Percentiles rank a stretch among this genome's conserved stretches.
Conservation (phyloP, 1,140 invertebrate species). For the Rhopalosiphum padi region DNA sequence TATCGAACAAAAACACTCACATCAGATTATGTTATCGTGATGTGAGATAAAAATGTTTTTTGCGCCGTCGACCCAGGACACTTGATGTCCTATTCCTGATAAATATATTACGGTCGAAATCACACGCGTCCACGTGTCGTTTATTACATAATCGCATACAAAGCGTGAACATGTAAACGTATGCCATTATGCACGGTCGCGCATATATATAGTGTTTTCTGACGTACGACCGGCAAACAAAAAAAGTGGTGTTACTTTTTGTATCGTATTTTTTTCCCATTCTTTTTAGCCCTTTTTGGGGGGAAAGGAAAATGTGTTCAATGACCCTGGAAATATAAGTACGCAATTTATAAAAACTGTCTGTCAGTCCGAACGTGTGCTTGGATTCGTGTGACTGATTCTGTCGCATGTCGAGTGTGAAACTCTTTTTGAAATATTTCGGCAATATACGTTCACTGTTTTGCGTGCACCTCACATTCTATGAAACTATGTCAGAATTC, state of each 20-base stretch:
- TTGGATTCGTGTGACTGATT: neutral
- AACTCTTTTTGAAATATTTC: neutral
- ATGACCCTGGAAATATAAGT: neutral
- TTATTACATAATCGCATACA: neutral
- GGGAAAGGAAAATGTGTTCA: too few species aligned
- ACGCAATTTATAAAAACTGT: neutral
- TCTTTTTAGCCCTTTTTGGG: too few species aligned
- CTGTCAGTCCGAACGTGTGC: neutral
- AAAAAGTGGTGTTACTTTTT: neutral
- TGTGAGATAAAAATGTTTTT: neutral
- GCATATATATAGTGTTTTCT: neutral
- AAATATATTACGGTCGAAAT: conserved; percentile 9
- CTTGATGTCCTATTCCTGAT: neutral
- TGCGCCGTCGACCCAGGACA: neutral
- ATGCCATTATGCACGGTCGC: neutral
- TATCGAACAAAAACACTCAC: neutral
- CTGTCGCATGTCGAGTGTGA: neutral
- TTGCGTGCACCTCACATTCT: too few species aligned
- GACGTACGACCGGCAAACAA: neutral
- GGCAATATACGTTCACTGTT: neutral
- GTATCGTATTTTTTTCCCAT: neutral
- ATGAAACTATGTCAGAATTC: neutral
- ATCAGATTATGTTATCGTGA: neutral
- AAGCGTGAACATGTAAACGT: neutral
- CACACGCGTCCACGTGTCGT: neutral